Base-by-base conservation (phyloP, 2,797 vertebrate genomes). In the Platalea minor region DNA sequence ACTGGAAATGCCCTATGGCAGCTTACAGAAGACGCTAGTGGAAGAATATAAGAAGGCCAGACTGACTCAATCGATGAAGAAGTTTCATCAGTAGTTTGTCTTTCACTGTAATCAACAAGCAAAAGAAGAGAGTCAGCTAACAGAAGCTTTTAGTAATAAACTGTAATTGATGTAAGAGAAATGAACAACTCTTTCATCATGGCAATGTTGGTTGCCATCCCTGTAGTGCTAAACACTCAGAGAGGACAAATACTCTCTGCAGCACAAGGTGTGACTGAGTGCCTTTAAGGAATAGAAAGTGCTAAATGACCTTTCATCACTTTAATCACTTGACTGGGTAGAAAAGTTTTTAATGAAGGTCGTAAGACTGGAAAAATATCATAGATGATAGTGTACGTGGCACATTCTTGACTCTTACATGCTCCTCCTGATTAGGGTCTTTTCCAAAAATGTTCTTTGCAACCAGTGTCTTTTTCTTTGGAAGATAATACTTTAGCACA, bases 341-440 rank as follows among this genome's bases (percentile, higher is more conserved):
- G 92, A 85, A 90, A 88, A n/a, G 25, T 61, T 89, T 95, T 94
- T 96, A 97, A 97, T 97, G 89, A 97, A 90, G 95, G 86, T 97
- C 72, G 37, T 64, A 87, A 33, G 11, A 83, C 48, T 94, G 79
- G 86, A 70, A 94, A 88, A 92, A 81, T 94, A 85, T 65, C 78
- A 53, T 65, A 75, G 86, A 78, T 90, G 64, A 83, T 53, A 26
- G 4, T 70, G 23, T 50, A 77, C 80, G 57, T 75, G 80, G 53
- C 61, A 43, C 33, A 25, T 82, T 67, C 74, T 79, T 89, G 80
- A 53, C 64, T 88, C 54, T 67, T 78, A 23, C 6, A 33, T 33
- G 45, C 11, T 95, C n/a, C 10, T 95, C 10, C 60, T 43, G 72
- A 70, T 65, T 39, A 69, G n/a, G 10, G 13, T 50, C 82, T 93